Evolutionary conservation across 2,888 invertebrate genomes (phyloP), one percentile per base, ranked within the genome.

Genomic region (Magallana nippona): DNA sequence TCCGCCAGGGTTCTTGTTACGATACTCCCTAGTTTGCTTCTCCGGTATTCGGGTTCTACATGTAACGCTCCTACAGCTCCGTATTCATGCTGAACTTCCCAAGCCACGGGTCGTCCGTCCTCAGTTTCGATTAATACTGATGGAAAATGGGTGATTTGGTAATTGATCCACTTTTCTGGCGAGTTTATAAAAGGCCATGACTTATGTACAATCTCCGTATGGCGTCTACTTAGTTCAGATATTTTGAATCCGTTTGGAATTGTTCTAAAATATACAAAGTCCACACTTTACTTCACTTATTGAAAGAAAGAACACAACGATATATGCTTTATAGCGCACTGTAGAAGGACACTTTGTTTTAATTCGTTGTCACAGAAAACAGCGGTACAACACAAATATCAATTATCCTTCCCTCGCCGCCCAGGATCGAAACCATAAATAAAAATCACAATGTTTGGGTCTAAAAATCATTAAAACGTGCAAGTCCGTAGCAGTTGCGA

Each of bases 221-320:
- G 60, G n/a, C 8, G 5, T 17, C n/a, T 1, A 60, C n/a, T 60
- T 60, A 60, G 11, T 60, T 8, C n/a, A 60, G 60, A 17, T 1
- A 60, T 60, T 11, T 60, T n/a, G 60, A 60, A 60, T 2, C 60
- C 60, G n/a, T 60, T n/a, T 60, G 60, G 60, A 60, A 60, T 60
- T 60, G 17, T 17, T 60, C 60, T 60, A n/a, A 60, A 60, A 60
- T n/a, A 0, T 0, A 60, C n/a, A 17, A 60, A n/a, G n/a, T n/a
- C n/a, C n/a, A n/a, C n/a, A n/a, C n/a, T n/a, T n/a, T n/a, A n/a
- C n/a, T n/a, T n/a, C n/a, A n/a, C n/a, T n/a, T n/a, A n/a, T n/a
- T n/a, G n/a, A n/a, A n/a, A n/a, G n/a, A n/a, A n/a, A n/a, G n/a
- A n/a, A n/a, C n/a, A n/a, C n/a, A n/a, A n/a, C n/a, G n/a, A n/a